Conservation (phyloP, 2,113 vertebrate species). For the Xiphorhynchus elegans region DNA sequence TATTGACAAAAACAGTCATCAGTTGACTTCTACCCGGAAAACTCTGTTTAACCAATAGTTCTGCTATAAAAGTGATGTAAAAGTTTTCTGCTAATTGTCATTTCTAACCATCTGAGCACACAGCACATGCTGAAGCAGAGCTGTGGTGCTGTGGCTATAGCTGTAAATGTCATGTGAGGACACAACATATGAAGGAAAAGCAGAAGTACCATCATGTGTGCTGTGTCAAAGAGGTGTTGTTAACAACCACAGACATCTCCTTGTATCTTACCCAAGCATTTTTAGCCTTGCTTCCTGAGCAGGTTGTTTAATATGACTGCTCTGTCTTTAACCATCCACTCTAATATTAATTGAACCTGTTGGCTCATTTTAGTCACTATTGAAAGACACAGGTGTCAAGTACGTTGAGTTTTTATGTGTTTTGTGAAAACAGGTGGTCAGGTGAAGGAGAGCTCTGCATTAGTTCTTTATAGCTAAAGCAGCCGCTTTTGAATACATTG, state of each 20-base stretch:
- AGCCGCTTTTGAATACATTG: neutral
- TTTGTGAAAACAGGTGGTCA: neutral
- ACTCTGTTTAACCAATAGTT: neutral
- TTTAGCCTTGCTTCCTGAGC: neutral
- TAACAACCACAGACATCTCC: neutral
- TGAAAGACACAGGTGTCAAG: neutral
- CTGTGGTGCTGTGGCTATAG: neutral
- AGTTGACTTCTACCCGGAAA: neutral
- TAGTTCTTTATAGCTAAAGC: neutral
- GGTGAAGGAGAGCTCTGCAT: neutral
- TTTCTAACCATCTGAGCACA: neutral
- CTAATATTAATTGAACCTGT: neutral
- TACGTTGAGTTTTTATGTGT: neutral
- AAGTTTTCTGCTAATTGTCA: neutral
- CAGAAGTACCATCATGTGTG: neutral
- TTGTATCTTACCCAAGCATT: neutral
- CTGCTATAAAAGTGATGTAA: neutral
- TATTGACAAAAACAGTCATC: neutral
- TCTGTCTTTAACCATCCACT: neutral
- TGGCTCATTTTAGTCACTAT: neutral
- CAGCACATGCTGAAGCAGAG: neutral
- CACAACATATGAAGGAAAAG: neutral
- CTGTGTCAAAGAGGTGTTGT: neutral
- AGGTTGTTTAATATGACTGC: neutral
- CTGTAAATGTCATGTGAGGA: neutral